Evolutionary conservation across 37 sponge, comb jelly and placozoan genomes (phyloP).

Genomic region (Lycopodina hypogea): DNA sequence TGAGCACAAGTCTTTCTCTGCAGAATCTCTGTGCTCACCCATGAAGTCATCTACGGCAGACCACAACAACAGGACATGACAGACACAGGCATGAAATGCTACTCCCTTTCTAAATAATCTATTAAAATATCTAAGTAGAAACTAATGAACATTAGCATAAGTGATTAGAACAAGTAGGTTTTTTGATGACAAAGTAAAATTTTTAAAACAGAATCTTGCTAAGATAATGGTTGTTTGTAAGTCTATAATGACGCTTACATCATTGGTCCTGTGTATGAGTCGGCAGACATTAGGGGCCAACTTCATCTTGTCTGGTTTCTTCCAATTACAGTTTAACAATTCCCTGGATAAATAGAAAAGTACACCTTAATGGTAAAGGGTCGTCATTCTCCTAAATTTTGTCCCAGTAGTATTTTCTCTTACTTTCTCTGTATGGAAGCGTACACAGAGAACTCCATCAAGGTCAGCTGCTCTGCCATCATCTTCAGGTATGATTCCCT

Average conservation of each 20-base stretch:
- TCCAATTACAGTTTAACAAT: constrained; percentile 69
- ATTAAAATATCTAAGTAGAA: background rate
- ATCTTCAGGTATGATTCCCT: constrained; percentile 19
- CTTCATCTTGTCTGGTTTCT: constrained; percentile 52
- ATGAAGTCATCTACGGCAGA: constrained; percentile 56
- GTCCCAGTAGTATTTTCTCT: background rate
- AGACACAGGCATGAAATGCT: no score
- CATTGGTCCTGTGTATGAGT: constrained; percentile 64
- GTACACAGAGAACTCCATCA: constrained; percentile 74
- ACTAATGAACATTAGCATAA: no score
- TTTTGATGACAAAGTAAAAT: no score
- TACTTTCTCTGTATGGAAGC: constrained; percentile 55
- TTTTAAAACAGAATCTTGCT: no score
- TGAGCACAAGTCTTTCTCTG: constrained; percentile 26
- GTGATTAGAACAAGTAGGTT: no score
- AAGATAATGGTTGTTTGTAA: no score
- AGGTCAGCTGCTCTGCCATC: constrained; percentile 68
- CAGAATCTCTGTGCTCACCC: constrained; percentile 77
- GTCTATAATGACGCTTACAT: no score
- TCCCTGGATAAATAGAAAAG: constrained; percentile 39
- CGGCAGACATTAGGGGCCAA: constrained; percentile 63
- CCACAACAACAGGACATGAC: no score
- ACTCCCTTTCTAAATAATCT: no score
- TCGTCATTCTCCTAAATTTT: background rate
- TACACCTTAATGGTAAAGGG: background rate